A percentile compares a stretch with the other conserved stretches of the same genome.
phyloP scores from a whole-genome alignment of 2,113 vertebrate species.

The Blennius ocellaris region DNA sequence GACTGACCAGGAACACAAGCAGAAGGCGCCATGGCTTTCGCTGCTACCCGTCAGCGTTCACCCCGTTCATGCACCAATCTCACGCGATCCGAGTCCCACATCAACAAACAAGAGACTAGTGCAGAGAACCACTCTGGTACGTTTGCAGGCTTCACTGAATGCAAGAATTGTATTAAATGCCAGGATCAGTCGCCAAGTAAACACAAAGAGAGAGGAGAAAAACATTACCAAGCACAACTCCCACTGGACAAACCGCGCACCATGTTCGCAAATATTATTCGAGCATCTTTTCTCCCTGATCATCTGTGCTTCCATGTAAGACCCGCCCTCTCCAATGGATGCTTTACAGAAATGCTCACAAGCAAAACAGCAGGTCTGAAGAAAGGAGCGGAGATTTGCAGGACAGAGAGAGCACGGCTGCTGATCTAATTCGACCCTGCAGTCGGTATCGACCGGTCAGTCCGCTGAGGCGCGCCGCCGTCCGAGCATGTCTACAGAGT shows the following conservation, averaged over 20 bases:
- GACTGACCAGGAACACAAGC: constrained; percentile 28
- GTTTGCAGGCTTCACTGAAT: neutral
- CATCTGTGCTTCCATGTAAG: constrained; percentile 14
- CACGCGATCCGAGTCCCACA: neutral
- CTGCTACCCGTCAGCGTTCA: neutral
- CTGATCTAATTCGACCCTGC: constrained; percentile 15
- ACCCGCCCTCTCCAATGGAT: constrained; percentile 29
- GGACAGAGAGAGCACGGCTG: constrained; percentile 8
- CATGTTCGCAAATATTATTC: constrained; percentile 43
- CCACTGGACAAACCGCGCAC: constrained; percentile 38
- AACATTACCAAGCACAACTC: constrained; percentile 44
- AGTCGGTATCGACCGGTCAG: constrained; percentile 20
- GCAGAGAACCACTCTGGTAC: neutral
- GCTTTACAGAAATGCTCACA: constrained; percentile 1
- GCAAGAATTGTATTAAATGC: neutral
- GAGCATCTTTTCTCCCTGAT: constrained; percentile 60
- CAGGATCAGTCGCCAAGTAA: constrained; percentile 27
- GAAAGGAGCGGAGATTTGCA: constrained; percentile 9
- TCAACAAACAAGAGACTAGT: neutral
- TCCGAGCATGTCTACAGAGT: constrained; percentile 59
- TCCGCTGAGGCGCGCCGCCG: neutral
- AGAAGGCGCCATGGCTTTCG: neutral
- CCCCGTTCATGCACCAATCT: neutral
- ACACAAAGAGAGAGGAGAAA: constrained; percentile 34
- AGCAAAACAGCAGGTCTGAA: neutral